Percentiles rank a stretch among this genome's conserved stretches.
phyloP scores from a whole-genome alignment of 1,140 invertebrate genomes.

The Ceratina australensis region DNA sequence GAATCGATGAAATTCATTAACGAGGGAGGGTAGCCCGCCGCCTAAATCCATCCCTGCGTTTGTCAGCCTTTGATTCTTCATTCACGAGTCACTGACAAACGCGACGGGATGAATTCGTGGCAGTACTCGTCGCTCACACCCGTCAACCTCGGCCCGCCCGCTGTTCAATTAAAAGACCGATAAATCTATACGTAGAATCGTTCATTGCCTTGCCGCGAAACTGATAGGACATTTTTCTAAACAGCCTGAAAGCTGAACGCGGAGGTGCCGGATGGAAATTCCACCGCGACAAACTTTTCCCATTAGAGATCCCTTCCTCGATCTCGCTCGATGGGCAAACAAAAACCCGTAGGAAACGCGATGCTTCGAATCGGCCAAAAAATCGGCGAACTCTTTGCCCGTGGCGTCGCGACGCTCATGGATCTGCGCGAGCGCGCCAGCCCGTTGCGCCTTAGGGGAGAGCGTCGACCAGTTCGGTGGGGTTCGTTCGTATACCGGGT shows the following conservation, averaged over 20 bases:
- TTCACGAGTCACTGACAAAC: constrained; percentile 35
- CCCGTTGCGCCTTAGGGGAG: constrained; percentile 22
- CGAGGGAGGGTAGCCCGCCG: not conserved
- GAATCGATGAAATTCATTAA: not conserved
- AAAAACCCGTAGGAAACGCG: constrained; percentile 15
- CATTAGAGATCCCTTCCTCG: constrained; percentile 10
- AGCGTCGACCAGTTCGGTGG: not conserved
- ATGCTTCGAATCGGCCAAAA: constrained; percentile 23
- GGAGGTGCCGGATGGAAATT: not conserved
- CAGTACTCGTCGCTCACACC: constrained; percentile 6
- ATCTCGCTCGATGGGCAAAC: constrained; percentile 3
- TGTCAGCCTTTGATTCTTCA: constrained; percentile 32
- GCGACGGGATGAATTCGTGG: constrained; percentile 14
- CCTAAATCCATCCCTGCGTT: constrained; percentile 2
- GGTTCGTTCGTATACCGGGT: not conserved
- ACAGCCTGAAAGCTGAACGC: not conserved
- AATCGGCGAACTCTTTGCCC: constrained; percentile 1
- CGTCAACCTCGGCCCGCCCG: too few relatives aligned
- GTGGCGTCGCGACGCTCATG: constrained; percentile 11
- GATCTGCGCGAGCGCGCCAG: constrained; percentile 23
- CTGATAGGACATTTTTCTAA: not conserved
- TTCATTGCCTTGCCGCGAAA: not conserved
- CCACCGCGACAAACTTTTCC: constrained; percentile 27
- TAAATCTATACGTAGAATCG: not conserved
- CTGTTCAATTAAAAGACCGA: not conserved